phyloP scores from a whole-genome alignment of 2,888 invertebrate species.

The Spicauda simplicius region DNA sequence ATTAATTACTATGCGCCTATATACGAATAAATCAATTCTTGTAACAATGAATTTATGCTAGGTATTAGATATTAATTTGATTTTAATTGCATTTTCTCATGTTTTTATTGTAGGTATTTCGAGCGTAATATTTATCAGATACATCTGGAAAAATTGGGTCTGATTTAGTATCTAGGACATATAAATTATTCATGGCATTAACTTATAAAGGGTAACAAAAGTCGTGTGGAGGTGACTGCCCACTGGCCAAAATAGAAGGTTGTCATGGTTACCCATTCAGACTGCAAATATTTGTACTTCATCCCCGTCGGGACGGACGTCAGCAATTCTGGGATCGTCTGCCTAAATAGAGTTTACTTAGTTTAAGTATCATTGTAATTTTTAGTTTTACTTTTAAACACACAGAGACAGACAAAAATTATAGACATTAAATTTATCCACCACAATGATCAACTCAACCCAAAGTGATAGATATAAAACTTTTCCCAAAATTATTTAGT shows the following conservation, averaged over 20 bases:
- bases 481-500: too few relatives aligned
- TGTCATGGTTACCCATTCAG: slow-evolving; percentile 1
- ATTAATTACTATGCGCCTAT: too few relatives aligned
- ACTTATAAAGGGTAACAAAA: background rate
- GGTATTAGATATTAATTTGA: background rate
- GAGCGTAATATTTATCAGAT: too few relatives aligned
- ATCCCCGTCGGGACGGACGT: background rate
- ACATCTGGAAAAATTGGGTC: too few relatives aligned
- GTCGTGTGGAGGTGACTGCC: background rate
- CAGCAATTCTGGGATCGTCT: background rate
- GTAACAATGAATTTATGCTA: background rate
- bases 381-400: too few relatives aligned
- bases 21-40: background rate
- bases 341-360: background rate
- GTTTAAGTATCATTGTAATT: too few relatives aligned
- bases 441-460: too few relatives aligned
- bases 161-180: background rate
- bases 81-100: background rate
- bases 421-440: too few relatives aligned
- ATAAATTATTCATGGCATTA: background rate
- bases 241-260: background rate
- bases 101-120: background rate
- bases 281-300: slow-evolving; percentile 13
- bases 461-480: too few relatives aligned
- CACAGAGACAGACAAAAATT: too few relatives aligned